phyloP scores from a whole-genome alignment of 2,797 vertebrate species.

The Phaenicophaeus curvirostris region DNA sequence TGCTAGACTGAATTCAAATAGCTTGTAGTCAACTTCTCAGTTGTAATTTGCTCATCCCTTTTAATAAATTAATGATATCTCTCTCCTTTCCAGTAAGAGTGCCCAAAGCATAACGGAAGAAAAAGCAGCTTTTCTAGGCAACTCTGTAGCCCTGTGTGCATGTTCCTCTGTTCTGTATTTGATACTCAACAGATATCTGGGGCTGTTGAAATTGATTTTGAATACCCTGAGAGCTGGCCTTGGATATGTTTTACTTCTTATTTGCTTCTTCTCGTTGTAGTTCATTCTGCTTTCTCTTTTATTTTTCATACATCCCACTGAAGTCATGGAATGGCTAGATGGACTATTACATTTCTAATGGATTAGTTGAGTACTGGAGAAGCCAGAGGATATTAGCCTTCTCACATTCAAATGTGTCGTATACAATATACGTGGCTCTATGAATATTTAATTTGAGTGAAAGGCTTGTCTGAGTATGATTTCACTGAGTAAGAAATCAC shows the following conservation, averaged over 20 bases:
- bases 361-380: slow-evolving; percentile 68
- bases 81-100: background rate
- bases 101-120: background rate
- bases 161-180: slow-evolving; percentile 13
- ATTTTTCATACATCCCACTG: background rate
- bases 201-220: slow-evolving; percentile 24
- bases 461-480: slow-evolving; percentile 52
- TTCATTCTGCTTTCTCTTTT: slow-evolving; percentile 19
- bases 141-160: background rate
- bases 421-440: slow-evolving; percentile 64
- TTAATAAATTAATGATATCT: background rate
- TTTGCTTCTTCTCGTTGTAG: slow-evolving; percentile 23
- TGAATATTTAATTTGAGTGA: slow-evolving; percentile 77
- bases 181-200: slow-evolving; percentile 10
- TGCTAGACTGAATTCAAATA: background rate
- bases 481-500: background rate
- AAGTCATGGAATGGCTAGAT: slow-evolving; percentile 1
- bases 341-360: slow-evolving; percentile 72
- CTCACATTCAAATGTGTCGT: slow-evolving; percentile 72
- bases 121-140: background rate
- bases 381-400: slow-evolving; percentile 70
- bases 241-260: background rate
- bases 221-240: slow-evolving; percentile 6
- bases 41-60: background rate
- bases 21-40: background rate